Percentiles rank a stretch among this genome's conserved stretches.
These are phyloP conservation scores for Loxodonta africana DNA, from an alignment of 2,113 vertebrate genomes.

Conservation along the genomic window DNA sequence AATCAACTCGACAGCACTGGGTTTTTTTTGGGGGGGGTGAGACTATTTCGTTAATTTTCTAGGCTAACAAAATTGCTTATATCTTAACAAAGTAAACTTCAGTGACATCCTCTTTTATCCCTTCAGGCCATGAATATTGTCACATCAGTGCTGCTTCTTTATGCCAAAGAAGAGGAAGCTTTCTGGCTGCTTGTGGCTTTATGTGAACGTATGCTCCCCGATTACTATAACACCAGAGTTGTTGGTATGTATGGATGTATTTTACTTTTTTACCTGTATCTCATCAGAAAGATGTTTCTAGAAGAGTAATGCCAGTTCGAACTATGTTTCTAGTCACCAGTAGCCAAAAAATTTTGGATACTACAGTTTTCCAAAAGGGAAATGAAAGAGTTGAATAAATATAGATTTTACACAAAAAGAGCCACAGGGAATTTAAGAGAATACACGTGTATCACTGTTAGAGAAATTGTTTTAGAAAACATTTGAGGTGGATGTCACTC, in stretches of 20 bases:
- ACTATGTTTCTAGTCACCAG: not conserved
- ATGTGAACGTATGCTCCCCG: constrained; percentile 98
- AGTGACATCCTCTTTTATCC: not conserved
- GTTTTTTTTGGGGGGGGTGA: not conserved
- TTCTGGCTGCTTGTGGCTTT: constrained; percentile 99
- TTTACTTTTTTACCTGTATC: not conserved
- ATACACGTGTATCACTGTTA: not conserved
- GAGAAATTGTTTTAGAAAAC: not conserved
- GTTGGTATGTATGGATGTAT: constrained; percentile 92
- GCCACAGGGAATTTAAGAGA: not conserved
- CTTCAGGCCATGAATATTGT: constrained; percentile 99
- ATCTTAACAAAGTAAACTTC: not conserved
- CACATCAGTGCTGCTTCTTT: constrained; percentile 97
- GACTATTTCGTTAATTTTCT: not conserved
- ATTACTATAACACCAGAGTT: constrained; percentile 99
- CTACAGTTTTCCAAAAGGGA: not conserved
- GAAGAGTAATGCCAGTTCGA: fast-evolving
- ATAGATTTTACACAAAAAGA: not conserved
- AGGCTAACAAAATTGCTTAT: not conserved
- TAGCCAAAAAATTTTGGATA: not conserved
- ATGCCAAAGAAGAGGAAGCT: constrained; percentile 98
- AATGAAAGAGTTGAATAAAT: not conserved
- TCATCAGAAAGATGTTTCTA: not conserved
- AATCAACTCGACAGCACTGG: too few species aligned
- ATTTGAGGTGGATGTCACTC: not conserved